Evolutionary conservation across 2,888 invertebrate species (phyloP), one percentile per base, ranked within the genome.

Genomic region (Volucella inanis): DNA sequence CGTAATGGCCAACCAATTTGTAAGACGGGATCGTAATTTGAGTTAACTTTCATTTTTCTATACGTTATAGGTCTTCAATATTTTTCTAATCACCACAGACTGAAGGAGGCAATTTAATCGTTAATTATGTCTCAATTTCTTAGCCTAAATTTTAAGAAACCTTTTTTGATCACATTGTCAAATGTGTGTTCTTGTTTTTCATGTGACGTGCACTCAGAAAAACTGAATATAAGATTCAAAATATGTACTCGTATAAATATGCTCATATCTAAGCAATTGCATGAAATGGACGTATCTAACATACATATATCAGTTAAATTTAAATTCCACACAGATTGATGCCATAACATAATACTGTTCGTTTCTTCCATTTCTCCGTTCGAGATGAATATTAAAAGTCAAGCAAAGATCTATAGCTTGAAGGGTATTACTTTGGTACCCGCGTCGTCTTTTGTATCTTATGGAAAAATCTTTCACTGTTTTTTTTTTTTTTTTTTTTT

Each of bases 311-410:
- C 62, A 74, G 45, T 43, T 50, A 47, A 81, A 75, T 84, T 84
- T 70, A 79, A 79, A 84, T 84, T 84, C 83, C 49, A 74, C 55
- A 50, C 65, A 77, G 71, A 78, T 78, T 78, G 72, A 57, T 74
- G 83, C 62, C 64, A 74, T 83, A 74, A 78, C 57, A 41, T 70
- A 70, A 79, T 61, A 71, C 31, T 31, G 31, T 31, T 31, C 43
- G 45, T 49, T 50, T n/a, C n/a, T 31, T 31, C 31, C 31, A 31
- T 31, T 64, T 14, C 75, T 43, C 38, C 65, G 38, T 18, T 49
- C 45, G 71, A 47, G 84, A 75, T 79, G 79, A 84, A 80, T 84
- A 79, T 70, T 76, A 84, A 84, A 74, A 79, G 62, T 67, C 59
- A 47, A 43, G 57, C 64, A 47, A 49, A 50, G 45, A 74, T 78